Conservation (phyloP, 2,888 invertebrate species). For the Tiliacea citrago region DNA sequence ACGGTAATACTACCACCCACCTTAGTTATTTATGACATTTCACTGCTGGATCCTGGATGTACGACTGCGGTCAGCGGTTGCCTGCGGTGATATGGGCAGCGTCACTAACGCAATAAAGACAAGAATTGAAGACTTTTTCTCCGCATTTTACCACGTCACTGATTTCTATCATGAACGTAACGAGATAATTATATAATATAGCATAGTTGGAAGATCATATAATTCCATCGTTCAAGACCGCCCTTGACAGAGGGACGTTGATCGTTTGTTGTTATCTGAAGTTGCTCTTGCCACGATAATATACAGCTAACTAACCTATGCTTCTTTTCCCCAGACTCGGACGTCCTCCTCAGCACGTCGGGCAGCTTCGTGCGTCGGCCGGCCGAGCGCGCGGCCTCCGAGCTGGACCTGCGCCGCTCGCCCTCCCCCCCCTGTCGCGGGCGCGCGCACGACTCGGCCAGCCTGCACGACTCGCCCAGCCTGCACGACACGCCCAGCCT, state of each 20-base stretch:
- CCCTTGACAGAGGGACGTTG: not conserved
- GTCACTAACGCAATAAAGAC: not conserved
- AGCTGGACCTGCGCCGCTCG: slow-evolving; percentile 74
- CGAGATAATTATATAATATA: not conserved
- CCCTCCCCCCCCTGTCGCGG: not conserved
- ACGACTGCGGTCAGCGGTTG: not conserved
- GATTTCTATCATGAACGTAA: not conserved
- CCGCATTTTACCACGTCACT: not conserved
- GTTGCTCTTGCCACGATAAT: not conserved
- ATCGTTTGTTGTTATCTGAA: not conserved
- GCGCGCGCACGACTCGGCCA: not conserved
- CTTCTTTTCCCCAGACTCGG: slow-evolving; percentile 76
- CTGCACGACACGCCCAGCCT: not conserved
- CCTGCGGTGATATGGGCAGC: no score
- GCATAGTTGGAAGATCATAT: not conserved
- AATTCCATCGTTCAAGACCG: not conserved
- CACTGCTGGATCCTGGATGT: not conserved
- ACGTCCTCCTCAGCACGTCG: slow-evolving; percentile 75
- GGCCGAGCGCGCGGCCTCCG: slow-evolving; percentile 52
- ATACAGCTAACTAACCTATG: not conserved
- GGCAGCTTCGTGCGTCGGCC: slow-evolving; percentile 43
- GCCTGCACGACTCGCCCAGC: not conserved
- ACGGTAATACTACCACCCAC: slow-evolving; percentile 70
- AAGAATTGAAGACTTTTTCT: not conserved
- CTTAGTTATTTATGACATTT: no score